Evolutionary conservation across 2,888 invertebrate genomes (phyloP), one percentile per base, ranked within the genome.

Genomic region (Nipponacmea schrenckii): DNA sequence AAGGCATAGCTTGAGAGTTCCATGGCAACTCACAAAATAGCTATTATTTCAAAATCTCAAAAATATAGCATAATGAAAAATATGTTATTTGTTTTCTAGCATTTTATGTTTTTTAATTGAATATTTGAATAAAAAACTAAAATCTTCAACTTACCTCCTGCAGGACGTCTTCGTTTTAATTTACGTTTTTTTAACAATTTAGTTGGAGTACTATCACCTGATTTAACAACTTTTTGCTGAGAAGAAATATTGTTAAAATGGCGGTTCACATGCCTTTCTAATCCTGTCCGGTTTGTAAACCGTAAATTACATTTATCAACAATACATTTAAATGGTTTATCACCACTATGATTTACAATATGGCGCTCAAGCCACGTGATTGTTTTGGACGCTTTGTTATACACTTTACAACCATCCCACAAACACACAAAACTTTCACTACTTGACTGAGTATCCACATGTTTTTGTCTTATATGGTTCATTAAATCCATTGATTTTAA

Each of bases 361-460:
- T 97, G 97, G 65, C 97, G 91, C 88, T 97, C 96, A 79, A 97
- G 90, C 97, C 97, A 98, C 71, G 95, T 93, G 70, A 95, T 92
- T 8, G 96, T 96, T 87, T 96, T 96, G 12, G 97, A 97, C 48
- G 94, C 94, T 87, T 95, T 94, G 79, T 95, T 95, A 87, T 95
- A 96, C 62, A 97, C 97, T 89, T 97, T 97, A 91, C 97, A 97
- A 68, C 94, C 95, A 83, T 93, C 92, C 97, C 97, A 98, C 70
- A 95, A 92, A 88, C 97, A 97, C 67, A 95, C 93, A 89, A 94
- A 96, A 85, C 94, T 95, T 87, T 94, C 94, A 78, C 92, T 92
- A 72, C 84, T 85, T 24, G 93, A 93, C 91, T 97, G 97, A n/a
- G 81, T 75, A 68, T 85, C 84, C 63, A 88, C 87, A 76, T 88